A percentile compares a stretch with the other conserved stretches of the same genome.
Evolutionary conservation across 1,140 invertebrate species (phyloP).

Genomic region (Hyposmocoma kahamanoa): DNA sequence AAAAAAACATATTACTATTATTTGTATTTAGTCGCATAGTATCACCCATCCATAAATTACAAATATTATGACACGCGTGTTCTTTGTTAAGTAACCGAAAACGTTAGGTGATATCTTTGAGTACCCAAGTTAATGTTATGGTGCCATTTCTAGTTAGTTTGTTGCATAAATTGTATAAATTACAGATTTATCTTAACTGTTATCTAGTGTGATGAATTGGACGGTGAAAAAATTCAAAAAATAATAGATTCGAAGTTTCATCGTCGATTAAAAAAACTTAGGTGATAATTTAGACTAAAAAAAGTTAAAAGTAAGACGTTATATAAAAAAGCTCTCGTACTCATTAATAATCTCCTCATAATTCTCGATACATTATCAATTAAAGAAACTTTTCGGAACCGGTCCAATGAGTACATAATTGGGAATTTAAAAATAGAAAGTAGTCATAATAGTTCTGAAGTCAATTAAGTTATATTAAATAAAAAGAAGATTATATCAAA

Average conservation of each 20-base stretch:
- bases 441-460: slow-evolving; percentile 20
- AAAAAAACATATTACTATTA: too few species aligned
- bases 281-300: neutral
- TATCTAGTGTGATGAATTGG: too few species aligned
- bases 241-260: too few species aligned
- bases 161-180: too few species aligned
- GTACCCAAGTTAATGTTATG: too few species aligned
- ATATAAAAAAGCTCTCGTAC: slow-evolving; percentile 19
- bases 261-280: neutral
- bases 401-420: slow-evolving; percentile 15
- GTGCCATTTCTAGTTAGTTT: too few species aligned
- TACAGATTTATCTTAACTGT: too few species aligned
- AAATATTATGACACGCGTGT: slow-evolving; percentile 16
- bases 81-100: slow-evolving; percentile 5
- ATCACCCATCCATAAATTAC: slow-evolving; percentile 12
- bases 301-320: slow-evolving; percentile 12
- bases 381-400: slow-evolving; percentile 26
- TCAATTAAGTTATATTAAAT: slow-evolving; percentile 14
- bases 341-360: slow-evolving; percentile 28
- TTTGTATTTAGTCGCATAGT: too few species aligned
- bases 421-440: slow-evolving; percentile 54
- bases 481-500: slow-evolving; percentile 5
- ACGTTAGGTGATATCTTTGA: too few species aligned
- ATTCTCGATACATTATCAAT: slow-evolving; percentile 34
- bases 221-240: too few species aligned